Evolutionary conservation across 1,140 invertebrate species (phyloP).

Genomic region (Drosophila parvula): DNA sequence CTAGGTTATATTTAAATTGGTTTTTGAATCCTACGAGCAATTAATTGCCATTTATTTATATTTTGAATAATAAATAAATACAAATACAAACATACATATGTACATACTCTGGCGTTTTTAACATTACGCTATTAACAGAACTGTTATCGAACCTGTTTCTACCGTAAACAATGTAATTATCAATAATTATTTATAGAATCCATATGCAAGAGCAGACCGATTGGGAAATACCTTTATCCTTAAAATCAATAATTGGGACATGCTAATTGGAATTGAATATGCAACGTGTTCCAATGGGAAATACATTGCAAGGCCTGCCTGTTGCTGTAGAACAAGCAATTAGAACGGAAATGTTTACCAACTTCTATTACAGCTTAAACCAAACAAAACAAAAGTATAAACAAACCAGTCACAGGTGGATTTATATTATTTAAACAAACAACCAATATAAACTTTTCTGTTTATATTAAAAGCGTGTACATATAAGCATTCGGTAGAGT

Average conservation of each 20-base stretch:
- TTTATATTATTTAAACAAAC: slow-evolving; percentile 2
- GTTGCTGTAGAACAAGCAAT: slow-evolving; percentile 7
- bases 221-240: neutral
- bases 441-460: neutral
- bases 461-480: neutral
- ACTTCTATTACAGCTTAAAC: neutral
- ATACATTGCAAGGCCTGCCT: neutral
- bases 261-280: neutral
- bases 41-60: neutral
- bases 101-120: neutral
- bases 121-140: slow-evolving; percentile 8
- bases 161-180: slow-evolving; percentile 37
- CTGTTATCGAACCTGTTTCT: slow-evolving; percentile 26
- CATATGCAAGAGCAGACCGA: slow-evolving; percentile 11
- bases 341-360: neutral
- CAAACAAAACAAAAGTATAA: slow-evolving; percentile 7
- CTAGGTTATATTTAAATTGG: no score
- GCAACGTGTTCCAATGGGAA: slow-evolving; percentile 4
- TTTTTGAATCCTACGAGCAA: neutral
- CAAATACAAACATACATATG: neutral
- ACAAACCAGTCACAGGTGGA: slow-evolving; percentile 1
- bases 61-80: neutral
- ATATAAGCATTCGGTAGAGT: neutral
- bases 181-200: slow-evolving; percentile 32
- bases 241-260: neutral